phyloP scores from a whole-genome alignment of 2,797 vertebrate species.

The Pseudochaenichthys georgianus region DNA sequence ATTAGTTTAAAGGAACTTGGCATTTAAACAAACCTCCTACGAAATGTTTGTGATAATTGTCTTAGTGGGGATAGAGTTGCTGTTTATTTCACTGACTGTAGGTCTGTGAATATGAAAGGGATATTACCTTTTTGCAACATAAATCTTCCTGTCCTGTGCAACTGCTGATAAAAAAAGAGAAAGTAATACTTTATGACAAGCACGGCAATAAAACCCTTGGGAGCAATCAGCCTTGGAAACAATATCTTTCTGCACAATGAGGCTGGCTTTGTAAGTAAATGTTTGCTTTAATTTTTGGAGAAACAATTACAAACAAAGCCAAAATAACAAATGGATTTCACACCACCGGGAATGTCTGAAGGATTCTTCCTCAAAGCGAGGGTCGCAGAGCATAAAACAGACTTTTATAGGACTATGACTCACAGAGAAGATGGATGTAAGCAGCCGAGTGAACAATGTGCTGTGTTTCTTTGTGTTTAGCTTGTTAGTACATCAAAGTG shows the following conservation, averaged over 20 bases:
- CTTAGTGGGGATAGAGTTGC: background rate
- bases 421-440: conserved; percentile 27
- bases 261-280: background rate
- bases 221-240: conserved; percentile 20
- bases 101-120: conserved; percentile 24
- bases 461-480: background rate
- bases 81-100: conserved; percentile 20
- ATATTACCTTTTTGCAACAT: conserved; percentile 41
- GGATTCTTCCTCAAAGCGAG: conserved; percentile 41
- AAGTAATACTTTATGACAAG: conserved; percentile 26
- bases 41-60: conserved; percentile 14
- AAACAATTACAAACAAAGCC: conserved; percentile 8
- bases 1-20: conserved; percentile 27
- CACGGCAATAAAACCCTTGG: conserved; percentile 27
- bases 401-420: conserved; percentile 32
- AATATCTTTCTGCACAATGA: conserved; percentile 1
- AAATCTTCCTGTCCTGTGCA: conserved; percentile 49
- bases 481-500: conserved; percentile 2
- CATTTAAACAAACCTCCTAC: conserved; percentile 10
- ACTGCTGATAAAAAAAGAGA: conserved; percentile 25
- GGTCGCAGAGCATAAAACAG: background rate
- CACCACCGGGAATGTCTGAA: conserved; percentile 1
- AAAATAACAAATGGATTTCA: conserved; percentile 10
- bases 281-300: background rate
- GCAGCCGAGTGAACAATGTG: conserved; percentile 44